Conservation (phyloP, 2,797 vertebrate species). For the Naso thynnoides region DNA sequence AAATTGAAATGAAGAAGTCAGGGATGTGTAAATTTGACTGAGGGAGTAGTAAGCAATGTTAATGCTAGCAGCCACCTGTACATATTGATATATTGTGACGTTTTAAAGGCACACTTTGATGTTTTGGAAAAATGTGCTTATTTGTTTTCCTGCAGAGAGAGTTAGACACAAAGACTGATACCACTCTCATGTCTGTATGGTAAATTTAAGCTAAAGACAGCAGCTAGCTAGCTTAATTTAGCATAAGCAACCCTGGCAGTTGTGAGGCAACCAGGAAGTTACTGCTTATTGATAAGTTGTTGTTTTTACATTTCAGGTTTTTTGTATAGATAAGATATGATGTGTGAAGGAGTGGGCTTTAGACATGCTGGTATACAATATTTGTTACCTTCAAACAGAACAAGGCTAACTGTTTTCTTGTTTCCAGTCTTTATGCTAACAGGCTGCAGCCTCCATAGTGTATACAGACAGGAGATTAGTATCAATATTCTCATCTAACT, state of each 20-base stretch:
- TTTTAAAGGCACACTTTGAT: not conserved
- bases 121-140: slow-evolving; percentile 1
- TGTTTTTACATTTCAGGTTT: not conserved
- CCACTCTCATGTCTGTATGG: not conserved
- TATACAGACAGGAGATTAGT: not conserved
- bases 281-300: not conserved
- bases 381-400: not conserved
- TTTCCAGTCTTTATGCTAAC: too few relatives aligned
- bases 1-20: slow-evolving; percentile 6
- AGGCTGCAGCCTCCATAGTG: too few relatives aligned
- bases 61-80: not conserved
- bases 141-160: too few relatives aligned
- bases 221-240: not conserved
- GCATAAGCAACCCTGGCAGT: not conserved
- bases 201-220: not conserved
- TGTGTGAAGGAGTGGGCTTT: not conserved
- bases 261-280: not conserved
- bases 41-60: not conserved
- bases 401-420: too few relatives aligned
- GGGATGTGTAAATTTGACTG: not conserved
- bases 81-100: not conserved
- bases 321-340: too few relatives aligned
- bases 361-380: not conserved
- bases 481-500: not conserved
- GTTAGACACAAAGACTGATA: too few relatives aligned